Conservation (phyloP, 2,797 vertebrate genomes). For the Dermochelys coriacea region DNA sequence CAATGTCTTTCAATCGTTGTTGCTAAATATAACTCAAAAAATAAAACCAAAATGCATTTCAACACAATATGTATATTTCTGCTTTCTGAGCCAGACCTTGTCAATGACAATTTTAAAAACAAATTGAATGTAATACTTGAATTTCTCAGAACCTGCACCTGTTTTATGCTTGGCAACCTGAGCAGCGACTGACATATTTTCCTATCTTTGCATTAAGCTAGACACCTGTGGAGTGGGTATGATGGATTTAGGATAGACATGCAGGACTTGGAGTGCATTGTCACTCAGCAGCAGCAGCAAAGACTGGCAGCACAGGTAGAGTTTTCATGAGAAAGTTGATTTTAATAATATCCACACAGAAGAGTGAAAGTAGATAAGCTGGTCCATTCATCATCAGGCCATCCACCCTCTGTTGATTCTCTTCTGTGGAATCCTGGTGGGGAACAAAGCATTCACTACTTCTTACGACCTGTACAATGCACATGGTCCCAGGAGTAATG, state of each 20-base stretch:
- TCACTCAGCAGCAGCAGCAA: background rate
- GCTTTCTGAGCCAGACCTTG: background rate
- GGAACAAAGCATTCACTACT: background rate
- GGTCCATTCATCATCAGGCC: background rate
- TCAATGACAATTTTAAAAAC: background rate
- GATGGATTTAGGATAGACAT: background rate
- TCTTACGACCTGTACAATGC: fast-evolving
- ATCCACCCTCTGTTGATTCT: background rate
- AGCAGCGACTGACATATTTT: background rate
- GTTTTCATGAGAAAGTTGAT: background rate
- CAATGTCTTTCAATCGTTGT: background rate
- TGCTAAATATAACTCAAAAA: background rate
- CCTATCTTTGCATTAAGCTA: background rate
- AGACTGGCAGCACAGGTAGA: background rate
- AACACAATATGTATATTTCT: fast-evolving
- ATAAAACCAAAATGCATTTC: background rate
- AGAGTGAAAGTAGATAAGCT: background rate
- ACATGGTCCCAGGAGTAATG: background rate
- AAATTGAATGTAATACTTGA: background rate
- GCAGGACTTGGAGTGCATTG: background rate
- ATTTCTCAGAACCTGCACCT: background rate
- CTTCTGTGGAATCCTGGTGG: background rate
- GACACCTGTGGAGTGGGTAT: background rate
- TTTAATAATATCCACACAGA: background rate
- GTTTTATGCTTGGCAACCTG: background rate